phyloP scores from a whole-genome alignment of 2,113 vertebrate genomes.

The Odontesthes bonariensis region DNA sequence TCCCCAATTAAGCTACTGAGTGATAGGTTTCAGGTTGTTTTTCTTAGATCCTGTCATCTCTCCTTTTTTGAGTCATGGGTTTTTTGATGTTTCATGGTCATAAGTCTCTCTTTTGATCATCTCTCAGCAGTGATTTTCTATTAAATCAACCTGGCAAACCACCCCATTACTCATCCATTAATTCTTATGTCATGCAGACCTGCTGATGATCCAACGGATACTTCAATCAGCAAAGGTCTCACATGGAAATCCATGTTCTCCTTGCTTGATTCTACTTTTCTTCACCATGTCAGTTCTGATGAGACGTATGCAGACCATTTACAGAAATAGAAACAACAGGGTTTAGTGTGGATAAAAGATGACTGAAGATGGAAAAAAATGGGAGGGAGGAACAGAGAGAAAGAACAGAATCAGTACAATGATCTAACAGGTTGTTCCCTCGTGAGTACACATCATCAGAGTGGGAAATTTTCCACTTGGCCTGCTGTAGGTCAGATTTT shows the following conservation, averaged over 20 bases:
- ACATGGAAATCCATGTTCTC: not conserved
- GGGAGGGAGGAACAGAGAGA: too few relatives aligned
- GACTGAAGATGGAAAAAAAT: constrained; percentile 5
- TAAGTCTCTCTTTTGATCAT: constrained; percentile 43
- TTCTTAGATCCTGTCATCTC: not conserved
- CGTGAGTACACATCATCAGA: not conserved
- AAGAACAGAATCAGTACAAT: not conserved
- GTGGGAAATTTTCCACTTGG: not conserved
- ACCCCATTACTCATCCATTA: constrained; percentile 37
- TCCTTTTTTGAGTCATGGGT: not conserved
- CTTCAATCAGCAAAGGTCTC: constrained; percentile 21
- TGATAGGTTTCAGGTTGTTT: not conserved
- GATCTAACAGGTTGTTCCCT: constrained; percentile 8
- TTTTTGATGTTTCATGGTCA: constrained; percentile 28
- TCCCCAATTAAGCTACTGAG: not conserved
- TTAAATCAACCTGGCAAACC: constrained; percentile 60
- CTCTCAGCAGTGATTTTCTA: constrained; percentile 44
- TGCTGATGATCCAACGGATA: constrained; percentile 42
- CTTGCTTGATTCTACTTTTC: not conserved
- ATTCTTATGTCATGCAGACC: constrained; percentile 30
- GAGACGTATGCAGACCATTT: constrained; percentile 4
- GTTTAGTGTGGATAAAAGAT: constrained; percentile 31
- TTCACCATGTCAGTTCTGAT: not conserved
- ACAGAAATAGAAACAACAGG: constrained; percentile 10
- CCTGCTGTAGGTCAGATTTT: too few relatives aligned